A percentile compares a stretch with the other conserved stretches of the same genome.
Conservation (phyloP, 2,113 vertebrate species). For the Nicator chloris region DNA sequence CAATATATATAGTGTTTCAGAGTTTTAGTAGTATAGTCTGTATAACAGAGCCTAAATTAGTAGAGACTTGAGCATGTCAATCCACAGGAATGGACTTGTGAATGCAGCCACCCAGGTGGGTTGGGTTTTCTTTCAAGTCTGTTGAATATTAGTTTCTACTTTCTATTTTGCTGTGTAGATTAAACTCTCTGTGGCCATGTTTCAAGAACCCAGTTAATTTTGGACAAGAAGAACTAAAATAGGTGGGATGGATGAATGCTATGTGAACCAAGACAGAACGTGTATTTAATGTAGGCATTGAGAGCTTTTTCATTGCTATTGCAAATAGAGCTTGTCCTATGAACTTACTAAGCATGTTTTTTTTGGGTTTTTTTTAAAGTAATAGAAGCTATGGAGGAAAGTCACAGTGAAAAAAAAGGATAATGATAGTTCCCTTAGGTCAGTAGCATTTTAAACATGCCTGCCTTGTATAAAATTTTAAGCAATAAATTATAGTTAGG, state of each 20-base stretch:
- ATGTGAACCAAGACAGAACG: background rate
- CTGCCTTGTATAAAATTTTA: background rate
- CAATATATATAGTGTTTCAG: background rate
- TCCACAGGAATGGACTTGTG: background rate
- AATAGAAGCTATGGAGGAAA: background rate
- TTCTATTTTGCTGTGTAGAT: background rate
- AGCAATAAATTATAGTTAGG: background rate
- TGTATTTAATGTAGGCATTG: background rate
- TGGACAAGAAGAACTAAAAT: background rate
- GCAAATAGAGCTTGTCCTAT: background rate
- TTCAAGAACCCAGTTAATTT: background rate
- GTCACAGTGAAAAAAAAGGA: background rate
- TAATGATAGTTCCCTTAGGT: background rate
- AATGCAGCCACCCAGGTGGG: background rate
- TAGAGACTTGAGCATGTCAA: background rate
- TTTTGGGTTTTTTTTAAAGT: background rate
- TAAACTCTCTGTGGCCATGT: background rate
- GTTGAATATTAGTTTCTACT: background rate
- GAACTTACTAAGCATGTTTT: background rate
- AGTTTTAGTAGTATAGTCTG: background rate
- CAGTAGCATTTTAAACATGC: background rate
- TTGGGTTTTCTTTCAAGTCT: background rate
- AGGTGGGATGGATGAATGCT: background rate
- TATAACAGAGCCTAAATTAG: background rate
- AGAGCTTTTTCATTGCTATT: background rate